Percentiles rank a stretch among this genome's conserved stretches.
Evolutionary conservation across 2,113 vertebrate species (phyloP).

Genomic region (Pterocles gutturalis): DNA sequence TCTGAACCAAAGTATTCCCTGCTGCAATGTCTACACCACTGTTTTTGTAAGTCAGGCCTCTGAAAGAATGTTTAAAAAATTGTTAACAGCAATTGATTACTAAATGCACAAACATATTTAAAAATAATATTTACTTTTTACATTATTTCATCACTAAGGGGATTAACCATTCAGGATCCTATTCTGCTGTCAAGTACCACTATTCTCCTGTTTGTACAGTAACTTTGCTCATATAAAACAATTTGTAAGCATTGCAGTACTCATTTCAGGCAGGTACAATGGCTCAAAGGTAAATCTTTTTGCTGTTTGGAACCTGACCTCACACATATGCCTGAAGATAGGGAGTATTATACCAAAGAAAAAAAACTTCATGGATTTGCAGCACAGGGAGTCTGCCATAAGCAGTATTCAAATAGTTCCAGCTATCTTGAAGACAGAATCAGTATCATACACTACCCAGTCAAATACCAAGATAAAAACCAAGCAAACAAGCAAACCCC

Average conservation of each 20-base stretch:
- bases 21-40: constrained; percentile 94
- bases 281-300: neutral
- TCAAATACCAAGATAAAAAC: neutral
- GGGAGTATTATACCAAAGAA: neutral
- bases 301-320: neutral
- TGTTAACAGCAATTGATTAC: neutral
- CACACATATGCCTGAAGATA: neutral
- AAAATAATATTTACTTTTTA: neutral
- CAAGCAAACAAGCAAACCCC: neutral
- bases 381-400: neutral
- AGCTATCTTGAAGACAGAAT: neutral
- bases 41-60: constrained; percentile 93
- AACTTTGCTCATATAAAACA: neutral
- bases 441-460: neutral
- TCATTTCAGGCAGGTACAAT: neutral
- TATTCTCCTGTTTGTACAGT: neutral
- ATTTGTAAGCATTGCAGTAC: neutral
- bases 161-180: neutral
- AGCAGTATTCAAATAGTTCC: neutral
- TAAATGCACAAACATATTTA: neutral
- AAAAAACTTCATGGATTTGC: neutral
- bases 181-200: neutral
- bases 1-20: constrained; percentile 90
- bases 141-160: neutral
- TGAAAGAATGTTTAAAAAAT: constrained; percentile 58